phyloP scores from a whole-genome alignment of 2,888 invertebrate species.

The Tenthredo livida region DNA sequence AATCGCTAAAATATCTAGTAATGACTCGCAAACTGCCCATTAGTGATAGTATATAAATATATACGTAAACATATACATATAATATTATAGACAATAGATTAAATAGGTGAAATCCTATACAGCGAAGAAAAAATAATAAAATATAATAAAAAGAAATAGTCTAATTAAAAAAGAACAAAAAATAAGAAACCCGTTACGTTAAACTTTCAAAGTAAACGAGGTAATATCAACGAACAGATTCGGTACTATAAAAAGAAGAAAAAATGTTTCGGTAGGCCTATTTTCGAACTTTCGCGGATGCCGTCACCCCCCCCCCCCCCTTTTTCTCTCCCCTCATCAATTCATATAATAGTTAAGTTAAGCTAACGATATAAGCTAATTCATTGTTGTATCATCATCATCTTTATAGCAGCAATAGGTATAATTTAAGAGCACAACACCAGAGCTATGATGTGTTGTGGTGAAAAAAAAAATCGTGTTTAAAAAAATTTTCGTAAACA shows the following conservation, averaged over 20 bases:
- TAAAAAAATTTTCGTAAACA: background rate
- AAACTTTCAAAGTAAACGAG: background rate
- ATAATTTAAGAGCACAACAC: background rate
- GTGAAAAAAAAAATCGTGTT: background rate
- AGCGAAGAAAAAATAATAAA: background rate
- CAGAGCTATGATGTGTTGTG: background rate
- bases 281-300: background rate
- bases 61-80: background rate
- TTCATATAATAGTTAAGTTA: background rate
- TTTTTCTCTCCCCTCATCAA: background rate
- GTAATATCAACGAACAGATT: constrained; percentile 15
- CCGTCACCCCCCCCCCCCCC: too few relatives aligned
- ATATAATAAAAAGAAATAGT: background rate
- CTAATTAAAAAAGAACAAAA: background rate
- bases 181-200: background rate
- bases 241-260: too few relatives aligned
- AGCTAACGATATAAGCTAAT: constrained; percentile 6
- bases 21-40: constrained; percentile 37
- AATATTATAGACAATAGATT: background rate
- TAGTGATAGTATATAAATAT: constrained; percentile 43
- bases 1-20: constrained; percentile 33
- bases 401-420: constrained; percentile 12
- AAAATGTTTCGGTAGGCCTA: constrained; percentile 5
- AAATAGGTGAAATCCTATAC: background rate
- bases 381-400: background rate